These are phyloP conservation scores for Esperia sulphurella DNA, from an alignment of 2,888 invertebrate species.

Conservation along the genomic window DNA sequence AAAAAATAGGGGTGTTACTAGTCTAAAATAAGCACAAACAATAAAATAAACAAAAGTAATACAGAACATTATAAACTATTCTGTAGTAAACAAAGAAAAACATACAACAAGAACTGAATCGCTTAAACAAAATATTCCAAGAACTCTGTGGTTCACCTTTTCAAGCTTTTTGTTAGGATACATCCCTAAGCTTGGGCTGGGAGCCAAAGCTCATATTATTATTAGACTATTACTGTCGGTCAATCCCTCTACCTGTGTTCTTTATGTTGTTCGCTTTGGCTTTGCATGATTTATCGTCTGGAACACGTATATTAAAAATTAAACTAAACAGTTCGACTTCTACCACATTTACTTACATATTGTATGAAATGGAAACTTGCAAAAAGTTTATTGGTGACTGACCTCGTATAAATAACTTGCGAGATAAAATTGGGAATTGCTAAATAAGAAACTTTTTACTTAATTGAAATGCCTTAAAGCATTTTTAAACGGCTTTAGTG, in stretches of 20 bases:
- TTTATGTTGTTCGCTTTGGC: conserved; percentile 28
- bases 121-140: background rate
- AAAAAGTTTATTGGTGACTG: too few species aligned
- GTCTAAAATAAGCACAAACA: background rate
- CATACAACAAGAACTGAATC: background rate
- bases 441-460: too few species aligned
- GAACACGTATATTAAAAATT: too few species aligned
- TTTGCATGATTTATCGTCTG: conserved; percentile 5
- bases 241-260: conserved; percentile 57
- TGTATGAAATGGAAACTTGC: too few species aligned
- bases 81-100: background rate
- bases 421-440: too few species aligned
- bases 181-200: conserved; percentile 51
- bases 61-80: background rate
- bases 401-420: too few species aligned
- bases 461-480: too few species aligned
- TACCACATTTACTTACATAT: too few species aligned
- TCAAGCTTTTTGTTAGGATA: conserved; percentile 27
- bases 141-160: conserved; percentile 5
- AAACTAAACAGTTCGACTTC: too few species aligned
- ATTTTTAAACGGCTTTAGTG: too few species aligned
- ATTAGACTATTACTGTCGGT: conserved; percentile 64
- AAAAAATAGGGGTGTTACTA: conserved; percentile 21
- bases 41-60: background rate
- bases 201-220: conserved; percentile 66